Conservation (phyloP, 2,888 invertebrate genomes). For the Lydus trimaculatus region DNA sequence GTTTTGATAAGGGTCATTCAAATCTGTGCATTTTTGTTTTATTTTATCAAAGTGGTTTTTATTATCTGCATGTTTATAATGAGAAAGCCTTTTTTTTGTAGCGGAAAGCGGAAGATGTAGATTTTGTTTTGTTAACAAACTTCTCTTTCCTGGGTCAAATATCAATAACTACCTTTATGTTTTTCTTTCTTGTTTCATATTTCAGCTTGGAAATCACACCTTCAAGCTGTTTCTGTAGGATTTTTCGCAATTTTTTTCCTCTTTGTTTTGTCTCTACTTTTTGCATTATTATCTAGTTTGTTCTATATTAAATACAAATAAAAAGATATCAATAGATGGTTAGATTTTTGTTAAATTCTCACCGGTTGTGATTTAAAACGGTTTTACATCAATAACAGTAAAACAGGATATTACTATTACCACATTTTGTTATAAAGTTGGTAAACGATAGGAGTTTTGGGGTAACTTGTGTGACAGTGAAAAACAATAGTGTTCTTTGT, state of each 20-base stretch:
- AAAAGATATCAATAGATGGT: neutral
- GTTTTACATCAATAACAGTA: neutral
- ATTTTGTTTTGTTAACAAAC: too few relatives aligned
- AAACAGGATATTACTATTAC: neutral
- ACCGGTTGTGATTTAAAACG: neutral
- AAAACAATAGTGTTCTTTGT: slow-evolving; percentile 23
- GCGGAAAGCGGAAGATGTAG: too few relatives aligned
- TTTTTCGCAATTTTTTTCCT: neutral
- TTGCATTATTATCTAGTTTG: neutral
- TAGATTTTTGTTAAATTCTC: too few relatives aligned
- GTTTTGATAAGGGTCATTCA: neutral
- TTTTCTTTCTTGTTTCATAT: neutral
- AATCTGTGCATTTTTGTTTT: neutral
- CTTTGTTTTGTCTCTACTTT: neutral
- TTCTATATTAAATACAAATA: neutral
- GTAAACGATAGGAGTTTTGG: slow-evolving; percentile 19
- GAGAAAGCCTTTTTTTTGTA: too few relatives aligned
- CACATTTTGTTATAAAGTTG: slow-evolving; percentile 25
- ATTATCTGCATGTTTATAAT: too few relatives aligned
- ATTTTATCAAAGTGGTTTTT: neutral
- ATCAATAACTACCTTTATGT: too few relatives aligned
- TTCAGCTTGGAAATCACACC: slow-evolving; percentile 7
- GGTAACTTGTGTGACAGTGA: slow-evolving; percentile 26
- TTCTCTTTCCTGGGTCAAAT: too few relatives aligned
- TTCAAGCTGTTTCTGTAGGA: neutral